Evolutionary conservation across 2,797 vertebrate genomes (phyloP), one percentile per base, ranked within the genome.

Genomic region (Sus cebifrons): DNA sequence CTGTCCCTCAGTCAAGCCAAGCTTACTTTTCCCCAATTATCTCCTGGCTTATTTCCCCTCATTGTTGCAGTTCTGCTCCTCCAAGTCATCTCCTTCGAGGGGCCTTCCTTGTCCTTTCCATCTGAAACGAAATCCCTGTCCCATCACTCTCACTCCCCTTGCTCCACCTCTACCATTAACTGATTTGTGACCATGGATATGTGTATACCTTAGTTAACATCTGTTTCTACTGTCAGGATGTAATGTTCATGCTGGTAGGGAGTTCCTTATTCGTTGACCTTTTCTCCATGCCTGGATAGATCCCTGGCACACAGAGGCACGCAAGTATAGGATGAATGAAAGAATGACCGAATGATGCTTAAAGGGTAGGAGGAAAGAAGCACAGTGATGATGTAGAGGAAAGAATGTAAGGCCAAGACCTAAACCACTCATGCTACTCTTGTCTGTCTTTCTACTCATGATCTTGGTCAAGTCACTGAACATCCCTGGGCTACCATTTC

Each of bases 401-500:
- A 84, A 68, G 81, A 70, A 58, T 3, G 2, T 21, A 32, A 18
- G 44, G 32, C 58, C 40, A 77, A 67, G 52, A 49, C 21, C 20
- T 13, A 40, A 27, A 40, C 27, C 7, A 11, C 1, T 21, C 32
- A 32, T 75, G 56, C 68, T 70, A 0, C 17, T 70, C 27, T 73
- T 54, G 2, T 23, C 58, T 87, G 20, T 77, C 27, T 64, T 86
- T 87, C 82, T 64, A 14, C 18, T 74, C 20, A 27, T 62, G 71
- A 73, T 60, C 73, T 83, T 90, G 60, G 52, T 18, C 18, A 82
- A 70, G 15, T 75, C n/a, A n/a, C 5, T 85, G 32, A 62, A 2
- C 68, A 25, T 94, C 75, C 90, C 54, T 86, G 58, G 27, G 14
- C 12, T 5, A 79, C 79, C 5, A 2, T 93, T 96, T 93, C 56